Percentiles rank a stretch among this genome's conserved stretches.
Conservation (phyloP, 1,140 invertebrate genomes). For the Belonocnema kinseyi region DNA sequence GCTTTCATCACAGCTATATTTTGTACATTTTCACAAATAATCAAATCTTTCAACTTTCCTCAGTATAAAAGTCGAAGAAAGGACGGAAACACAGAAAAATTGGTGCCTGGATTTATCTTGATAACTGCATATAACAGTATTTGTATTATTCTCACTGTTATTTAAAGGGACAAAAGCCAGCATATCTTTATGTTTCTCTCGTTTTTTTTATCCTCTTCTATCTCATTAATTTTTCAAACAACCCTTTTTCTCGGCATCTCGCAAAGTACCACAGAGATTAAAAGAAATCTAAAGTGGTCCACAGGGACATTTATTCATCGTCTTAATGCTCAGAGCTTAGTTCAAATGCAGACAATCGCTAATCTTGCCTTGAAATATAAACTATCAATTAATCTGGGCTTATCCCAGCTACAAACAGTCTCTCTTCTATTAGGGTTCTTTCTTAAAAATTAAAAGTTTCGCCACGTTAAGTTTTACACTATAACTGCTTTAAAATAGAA, state of each 20-base stretch:
- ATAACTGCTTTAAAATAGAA: constrained; percentile 38
- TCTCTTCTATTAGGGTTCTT: constrained; percentile 13
- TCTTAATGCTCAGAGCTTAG: constrained; percentile 58
- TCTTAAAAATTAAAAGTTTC: not conserved
- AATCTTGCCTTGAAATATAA: constrained; percentile 60
- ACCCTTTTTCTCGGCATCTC: not conserved
- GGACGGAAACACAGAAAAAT: no score
- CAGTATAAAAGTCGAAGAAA: no score
- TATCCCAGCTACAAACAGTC: constrained; percentile 49
- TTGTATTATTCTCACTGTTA: no score
- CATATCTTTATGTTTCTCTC: no score
- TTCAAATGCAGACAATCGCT: constrained; percentile 60
- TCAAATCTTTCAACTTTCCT: no score
- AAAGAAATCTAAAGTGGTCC: constrained; percentile 34
- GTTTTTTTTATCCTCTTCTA: not conserved
- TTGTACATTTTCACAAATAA: no score
- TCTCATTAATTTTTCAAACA: not conserved
- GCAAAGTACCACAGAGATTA: constrained; percentile 19
- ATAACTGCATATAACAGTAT: no score
- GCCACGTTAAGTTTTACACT: constrained; percentile 26
- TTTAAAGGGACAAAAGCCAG: no score
- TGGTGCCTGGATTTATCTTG: no score
- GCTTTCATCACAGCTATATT: no score
- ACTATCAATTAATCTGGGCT: constrained; percentile 60
- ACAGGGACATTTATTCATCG: constrained; percentile 54